Evolutionary conservation across 2,797 vertebrate species (phyloP).

Genomic region (Nyctalus aviator): DNA sequence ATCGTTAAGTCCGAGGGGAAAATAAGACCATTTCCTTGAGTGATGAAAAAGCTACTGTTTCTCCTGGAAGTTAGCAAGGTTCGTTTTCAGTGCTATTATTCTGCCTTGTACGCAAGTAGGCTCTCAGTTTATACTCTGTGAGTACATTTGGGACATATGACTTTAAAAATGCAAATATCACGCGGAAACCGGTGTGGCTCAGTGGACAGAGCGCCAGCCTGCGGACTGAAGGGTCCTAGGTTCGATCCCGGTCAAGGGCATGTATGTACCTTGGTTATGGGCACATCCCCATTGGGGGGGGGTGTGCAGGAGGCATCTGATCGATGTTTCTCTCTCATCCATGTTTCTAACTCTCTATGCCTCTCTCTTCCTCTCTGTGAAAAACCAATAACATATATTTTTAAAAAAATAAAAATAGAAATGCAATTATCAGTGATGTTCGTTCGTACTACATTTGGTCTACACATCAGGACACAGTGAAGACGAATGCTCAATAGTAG

Average conservation of each 20-base stretch:
- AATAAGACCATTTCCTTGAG: background rate
- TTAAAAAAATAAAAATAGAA: background rate
- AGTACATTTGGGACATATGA: background rate
- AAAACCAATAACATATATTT: no score
- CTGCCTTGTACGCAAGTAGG: background rate
- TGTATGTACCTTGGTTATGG: no score
- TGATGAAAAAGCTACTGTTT: background rate
- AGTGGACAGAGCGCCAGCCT: no score
- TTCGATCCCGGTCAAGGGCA: no score
- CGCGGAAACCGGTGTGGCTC: no score
- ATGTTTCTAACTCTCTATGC: no score
- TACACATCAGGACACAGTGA: background rate
- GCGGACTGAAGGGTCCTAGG: no score
- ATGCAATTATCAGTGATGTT: background rate
- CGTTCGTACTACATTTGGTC: background rate
- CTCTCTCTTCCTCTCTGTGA: no score
- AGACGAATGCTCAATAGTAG: background rate
- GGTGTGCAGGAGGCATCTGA: no score
- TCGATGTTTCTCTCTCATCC: no score
- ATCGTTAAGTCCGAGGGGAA: background rate
- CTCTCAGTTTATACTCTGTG: background rate
- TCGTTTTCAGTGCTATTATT: conserved; percentile 15
- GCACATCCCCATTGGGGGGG: no score
- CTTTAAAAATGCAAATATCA: background rate
- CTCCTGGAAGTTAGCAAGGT: background rate